These are phyloP conservation scores for Parnassius glacialis DNA, from an alignment of 2,888 invertebrate genomes.

Conservation along the genomic window DNA sequence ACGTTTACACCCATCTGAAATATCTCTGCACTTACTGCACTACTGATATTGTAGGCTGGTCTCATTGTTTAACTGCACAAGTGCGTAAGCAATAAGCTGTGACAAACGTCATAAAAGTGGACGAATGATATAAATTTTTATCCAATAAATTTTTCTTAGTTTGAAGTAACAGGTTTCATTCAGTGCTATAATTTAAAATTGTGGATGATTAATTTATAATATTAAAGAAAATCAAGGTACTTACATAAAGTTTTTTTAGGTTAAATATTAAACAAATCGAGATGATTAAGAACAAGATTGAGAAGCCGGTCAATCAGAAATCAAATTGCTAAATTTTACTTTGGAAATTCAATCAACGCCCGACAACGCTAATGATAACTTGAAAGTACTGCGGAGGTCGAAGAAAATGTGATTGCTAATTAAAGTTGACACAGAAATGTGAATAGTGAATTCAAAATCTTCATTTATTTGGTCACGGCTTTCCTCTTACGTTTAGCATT, in stretches of 20 bases:
- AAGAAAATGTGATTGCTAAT: constrained; percentile 79
- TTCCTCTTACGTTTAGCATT: constrained; percentile 75
- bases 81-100: neutral
- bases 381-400: constrained; percentile 61
- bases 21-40: too few relatives aligned
- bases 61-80: neutral
- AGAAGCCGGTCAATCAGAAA: constrained; percentile 54
- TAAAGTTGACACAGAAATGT: constrained; percentile 79
- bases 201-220: too few relatives aligned
- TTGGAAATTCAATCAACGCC: constrained; percentile 66
- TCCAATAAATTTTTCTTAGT: neutral
- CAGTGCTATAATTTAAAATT: too few relatives aligned
- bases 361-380: constrained; percentile 61
- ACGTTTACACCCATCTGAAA: too few relatives aligned
- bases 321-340: constrained; percentile 56
- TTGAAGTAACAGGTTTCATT: too few relatives aligned
- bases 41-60: neutral
- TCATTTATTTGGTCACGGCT: constrained; percentile 78
- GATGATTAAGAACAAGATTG: constrained; percentile 39
- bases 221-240: too few relatives aligned
- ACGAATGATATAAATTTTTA: neutral
- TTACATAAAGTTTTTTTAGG: too few relatives aligned
- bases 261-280: too few relatives aligned
- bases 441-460: constrained; percentile 73
- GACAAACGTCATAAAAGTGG: neutral